Base-by-base conservation (phyloP, 2,113 vertebrate genomes). In the Cebus imitator region DNA sequence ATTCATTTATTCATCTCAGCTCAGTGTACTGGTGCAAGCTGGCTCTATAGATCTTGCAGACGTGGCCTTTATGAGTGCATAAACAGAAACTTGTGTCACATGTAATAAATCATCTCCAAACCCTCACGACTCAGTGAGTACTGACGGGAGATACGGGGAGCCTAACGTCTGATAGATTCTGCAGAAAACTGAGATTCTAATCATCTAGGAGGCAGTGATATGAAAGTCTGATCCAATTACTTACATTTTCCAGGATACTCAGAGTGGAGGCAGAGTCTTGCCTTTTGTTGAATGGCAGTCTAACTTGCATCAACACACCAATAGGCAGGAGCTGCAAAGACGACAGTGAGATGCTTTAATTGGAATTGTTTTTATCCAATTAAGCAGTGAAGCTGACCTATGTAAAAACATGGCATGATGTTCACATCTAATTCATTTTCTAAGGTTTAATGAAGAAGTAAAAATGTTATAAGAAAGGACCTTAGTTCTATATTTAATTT, bases 1-100 rank as follows among this genome's bases (percentile, higher is more conserved):
- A 98, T 98, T 99, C 98, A 98, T 98, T 97, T 98, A 97, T 98
- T 98, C 98, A 88, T 98, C 97, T 98, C 97, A 88, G 97, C 97
- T 98, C 98, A 97, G 95, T 90, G 93, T 97, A 30, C 78, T 1
- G 32, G 97, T 98, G 96, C 97, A 98, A 98, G 98, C 98, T 97
- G 98, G 96, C 97, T 95, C 95, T 86, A 83, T 87, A 93, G 98
- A 98, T 97, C 98, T 98, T 94, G 92, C 96, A 98, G 98, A 96
- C 97, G 82, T 27, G 90, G 97, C 82, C 98, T 95, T 98, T 95
- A 50, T 89, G 97, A 98, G 98, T 95, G 83, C 92, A 93, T 96
- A 97, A 98, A 97, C 91, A 96, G 94, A 98, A 98, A 94, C 90
- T 9, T 6, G 58, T n/a, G 80, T 97, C 96, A 68, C 50, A 23